phyloP scores from a whole-genome alignment of 2,113 vertebrate species.

The Aldabrachelys gigantea region DNA sequence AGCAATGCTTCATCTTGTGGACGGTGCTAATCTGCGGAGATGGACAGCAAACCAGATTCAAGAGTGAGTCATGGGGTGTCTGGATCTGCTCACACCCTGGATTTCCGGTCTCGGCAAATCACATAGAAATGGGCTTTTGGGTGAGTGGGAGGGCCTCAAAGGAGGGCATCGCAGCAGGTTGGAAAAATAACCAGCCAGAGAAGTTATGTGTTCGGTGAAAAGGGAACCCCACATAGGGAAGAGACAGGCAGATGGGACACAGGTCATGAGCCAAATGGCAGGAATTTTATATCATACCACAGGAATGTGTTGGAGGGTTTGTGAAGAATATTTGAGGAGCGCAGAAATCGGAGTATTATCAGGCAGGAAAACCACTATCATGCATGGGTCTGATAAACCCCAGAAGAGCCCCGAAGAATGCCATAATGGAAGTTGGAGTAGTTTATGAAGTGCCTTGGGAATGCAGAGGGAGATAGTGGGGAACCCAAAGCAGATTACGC shows the following conservation, averaged over 20 bases:
- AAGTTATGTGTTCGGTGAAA: not conserved
- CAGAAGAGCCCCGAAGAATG: not conserved
- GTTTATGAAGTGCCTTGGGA: constrained; percentile 3
- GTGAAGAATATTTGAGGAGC: not conserved
- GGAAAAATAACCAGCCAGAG: not conserved
- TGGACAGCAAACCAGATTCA: not conserved
- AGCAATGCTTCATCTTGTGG: not conserved
- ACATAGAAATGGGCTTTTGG: not conserved
- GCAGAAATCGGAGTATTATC: not conserved
- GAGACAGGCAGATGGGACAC: not conserved
- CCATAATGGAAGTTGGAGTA: not conserved
- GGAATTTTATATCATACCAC: not conserved
- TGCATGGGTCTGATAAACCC: not conserved
- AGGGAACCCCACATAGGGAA: not conserved
- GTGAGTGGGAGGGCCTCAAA: not conserved
- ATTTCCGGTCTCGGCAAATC: not conserved
- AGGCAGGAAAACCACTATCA: not conserved
- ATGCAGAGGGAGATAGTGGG: not conserved
- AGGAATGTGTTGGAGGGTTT: not conserved
- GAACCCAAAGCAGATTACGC: not conserved
- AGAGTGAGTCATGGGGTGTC: not conserved
- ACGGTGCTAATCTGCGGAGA: not conserved
- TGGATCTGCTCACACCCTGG: not conserved
- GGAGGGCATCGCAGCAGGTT: not conserved
- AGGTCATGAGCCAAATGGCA: not conserved